These are phyloP conservation scores for Polypedilum vanderplanki DNA, from an alignment of 1,140 invertebrate genomes.

Conservation along the genomic window DNA sequence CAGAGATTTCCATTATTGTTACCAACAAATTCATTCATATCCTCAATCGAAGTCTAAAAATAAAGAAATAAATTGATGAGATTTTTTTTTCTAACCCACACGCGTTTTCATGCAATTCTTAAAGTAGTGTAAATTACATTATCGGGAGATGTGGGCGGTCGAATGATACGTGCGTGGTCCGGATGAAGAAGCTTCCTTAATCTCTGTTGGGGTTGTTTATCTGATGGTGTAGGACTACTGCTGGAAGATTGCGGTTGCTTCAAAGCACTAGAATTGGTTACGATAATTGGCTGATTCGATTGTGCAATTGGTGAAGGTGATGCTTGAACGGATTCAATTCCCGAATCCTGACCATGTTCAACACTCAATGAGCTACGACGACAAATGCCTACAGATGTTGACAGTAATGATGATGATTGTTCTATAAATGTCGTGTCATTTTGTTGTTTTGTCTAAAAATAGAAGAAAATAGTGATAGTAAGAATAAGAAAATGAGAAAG, in stretches of 20 bases:
- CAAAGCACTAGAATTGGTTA: constrained; percentile 31
- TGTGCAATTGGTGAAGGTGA: constrained; percentile 54
- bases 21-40: constrained; percentile 40
- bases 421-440: constrained; percentile 37
- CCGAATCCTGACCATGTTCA: constrained; percentile 48
- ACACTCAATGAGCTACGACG: constrained; percentile 41
- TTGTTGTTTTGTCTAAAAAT: constrained; percentile 30
- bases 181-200: constrained; percentile 57
- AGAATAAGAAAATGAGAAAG: no score
- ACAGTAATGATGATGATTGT: constrained; percentile 35
- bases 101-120: not conserved
- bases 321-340: constrained; percentile 63
- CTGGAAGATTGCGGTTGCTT: constrained; percentile 34
- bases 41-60: constrained; percentile 41
- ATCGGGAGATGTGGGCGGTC: constrained; percentile 41
- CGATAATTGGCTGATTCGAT: constrained; percentile 41
- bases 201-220: constrained; percentile 47
- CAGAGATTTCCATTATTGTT: constrained; percentile 38
- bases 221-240: constrained; percentile 41
- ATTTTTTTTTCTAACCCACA: not conserved
- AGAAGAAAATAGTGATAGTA: not conserved
- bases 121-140: constrained; percentile 15
- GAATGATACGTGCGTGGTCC: constrained; percentile 54
- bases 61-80: not conserved
- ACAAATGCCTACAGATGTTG: constrained; percentile 31